phyloP scores from a whole-genome alignment of 2,113 vertebrate species.

The Pygathrix nemaeus region DNA sequence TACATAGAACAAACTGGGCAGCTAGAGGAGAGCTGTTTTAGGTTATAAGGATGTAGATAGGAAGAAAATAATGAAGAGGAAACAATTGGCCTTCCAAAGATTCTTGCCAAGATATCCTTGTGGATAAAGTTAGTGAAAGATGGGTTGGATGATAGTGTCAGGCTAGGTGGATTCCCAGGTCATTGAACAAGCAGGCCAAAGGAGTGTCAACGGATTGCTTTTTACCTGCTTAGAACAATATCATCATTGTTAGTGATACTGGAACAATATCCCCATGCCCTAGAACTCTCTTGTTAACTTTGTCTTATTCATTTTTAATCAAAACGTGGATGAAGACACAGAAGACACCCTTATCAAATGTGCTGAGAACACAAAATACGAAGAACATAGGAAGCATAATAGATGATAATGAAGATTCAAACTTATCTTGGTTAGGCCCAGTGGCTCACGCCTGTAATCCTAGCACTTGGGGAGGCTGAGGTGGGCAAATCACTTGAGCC shows the following conservation, averaged over 20 bases:
- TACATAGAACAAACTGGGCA: background rate
- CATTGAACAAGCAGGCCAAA: background rate
- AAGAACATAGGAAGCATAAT: background rate
- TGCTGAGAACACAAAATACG: background rate
- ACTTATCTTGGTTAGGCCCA: background rate
- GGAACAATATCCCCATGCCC: background rate
- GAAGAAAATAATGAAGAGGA: slow-evolving; percentile 7
- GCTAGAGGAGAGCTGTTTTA: background rate
- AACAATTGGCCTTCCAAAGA: background rate
- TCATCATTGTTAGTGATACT: background rate
- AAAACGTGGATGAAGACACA: slow-evolving; percentile 35
- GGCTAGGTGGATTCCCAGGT: background rate
- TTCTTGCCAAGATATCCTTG: slow-evolving; percentile 19
- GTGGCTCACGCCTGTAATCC: too few species aligned
- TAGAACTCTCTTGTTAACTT: background rate
- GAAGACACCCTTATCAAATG: slow-evolving; percentile 22
- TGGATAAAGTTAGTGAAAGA: slow-evolving; percentile 46
- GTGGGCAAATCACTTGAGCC: too few species aligned
- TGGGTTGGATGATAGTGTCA: background rate
- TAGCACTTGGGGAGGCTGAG: too few species aligned
- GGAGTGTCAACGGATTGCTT: background rate
- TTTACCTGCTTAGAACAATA: background rate
- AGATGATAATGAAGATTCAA: slow-evolving; percentile 13
- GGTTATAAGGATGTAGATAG: background rate
- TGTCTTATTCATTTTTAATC: slow-evolving; percentile 23